Base-by-base conservation (phyloP, 2,113 vertebrate species). In the Eidolon helvum region DNA sequence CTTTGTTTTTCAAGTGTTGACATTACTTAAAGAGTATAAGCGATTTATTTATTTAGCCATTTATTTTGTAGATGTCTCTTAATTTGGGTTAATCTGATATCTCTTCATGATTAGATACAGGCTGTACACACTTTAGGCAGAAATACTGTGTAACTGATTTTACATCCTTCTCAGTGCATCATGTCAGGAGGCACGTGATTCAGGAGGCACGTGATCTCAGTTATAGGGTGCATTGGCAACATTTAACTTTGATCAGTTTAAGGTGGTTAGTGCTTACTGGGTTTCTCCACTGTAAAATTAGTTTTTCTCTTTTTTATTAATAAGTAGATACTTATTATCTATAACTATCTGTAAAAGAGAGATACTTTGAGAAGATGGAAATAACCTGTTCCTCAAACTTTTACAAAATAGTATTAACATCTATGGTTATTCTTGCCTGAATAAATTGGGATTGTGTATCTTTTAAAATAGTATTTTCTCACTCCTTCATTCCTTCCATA, bases 381-480 rank as follows among this genome's bases (percentile, higher is more conserved):
- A 50, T 88, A 68, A 7, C 33, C 77, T 95, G 53, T 11, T 68
- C 40, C 28, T 92, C 84, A 83, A 83, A 88, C 38, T 45, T 65
- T 65, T 11, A 61, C 18, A 2, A 57, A 69, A 19, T 68, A 19
- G 33, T 35, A 71, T 72, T 95, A 72, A 4, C 28, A 92, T 45
- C 35, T 57, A 33, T 43, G n/a, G 40, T 65, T 53, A 53, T 59
- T 57, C 59, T 68, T 40, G 35, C 40, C 61, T 65, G 74, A 87
- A 95, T 80, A n/a, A 72, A 72, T 33, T 38, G 24, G 22, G 40
- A 55, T 21, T 33, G 16, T 61, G 53, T 63, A 7, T 63, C 35
- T 87, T 43, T 80, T 79, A 55, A 95, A 95, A 72, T 43, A 77
- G 6, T 30, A 91, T 71, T 95, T 71, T 69, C 50, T 90, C 48